These are phyloP conservation scores for Zaprionus inermis DNA, from an alignment of 1,140 invertebrate species.

Conservation along the genomic window DNA sequence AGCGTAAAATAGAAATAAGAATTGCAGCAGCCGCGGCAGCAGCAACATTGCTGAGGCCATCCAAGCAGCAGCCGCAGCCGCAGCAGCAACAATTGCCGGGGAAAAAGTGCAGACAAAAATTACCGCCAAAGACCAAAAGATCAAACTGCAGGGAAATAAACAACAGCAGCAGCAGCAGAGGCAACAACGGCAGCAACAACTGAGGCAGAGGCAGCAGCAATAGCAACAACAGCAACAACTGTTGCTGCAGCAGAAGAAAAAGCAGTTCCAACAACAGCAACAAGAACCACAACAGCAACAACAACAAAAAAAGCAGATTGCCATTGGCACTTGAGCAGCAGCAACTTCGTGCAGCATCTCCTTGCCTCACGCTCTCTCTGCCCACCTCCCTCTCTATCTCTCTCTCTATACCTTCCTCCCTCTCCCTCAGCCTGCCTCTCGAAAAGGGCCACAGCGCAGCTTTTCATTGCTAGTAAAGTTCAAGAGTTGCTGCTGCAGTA, in stretches of 20 bases:
- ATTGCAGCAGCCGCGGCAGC: constrained; percentile 35
- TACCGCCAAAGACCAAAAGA: constrained; percentile 82
- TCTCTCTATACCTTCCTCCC: constrained; percentile 20
- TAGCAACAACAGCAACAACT: constrained; percentile 3
- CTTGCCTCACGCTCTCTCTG: constrained; percentile 3
- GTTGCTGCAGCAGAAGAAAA: constrained; percentile 41
- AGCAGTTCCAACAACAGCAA: constrained; percentile 36
- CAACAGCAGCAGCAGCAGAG: constrained; percentile 59
- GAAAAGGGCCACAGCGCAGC: constrained; percentile 67
- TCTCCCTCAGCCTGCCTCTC: constrained; percentile 35
- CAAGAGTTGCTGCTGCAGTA: constrained; percentile 60
- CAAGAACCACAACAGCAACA: constrained; percentile 8
- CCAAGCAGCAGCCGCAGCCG: constrained; percentile 49
- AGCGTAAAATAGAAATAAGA: constrained; percentile 65
- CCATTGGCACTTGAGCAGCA: constrained; percentile 77
- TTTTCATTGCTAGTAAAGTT: constrained; percentile 78
- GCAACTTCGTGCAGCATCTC: constrained; percentile 67
- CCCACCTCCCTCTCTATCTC: background rate
- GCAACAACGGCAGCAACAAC: constrained; percentile 4
- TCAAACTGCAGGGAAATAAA: constrained; percentile 78
- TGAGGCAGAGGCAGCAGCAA: constrained; percentile 45
- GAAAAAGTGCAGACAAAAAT: constrained; percentile 74
- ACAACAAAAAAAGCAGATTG: constrained; percentile 64
- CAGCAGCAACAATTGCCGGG: constrained; percentile 46
- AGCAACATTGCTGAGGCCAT: constrained; percentile 31